phyloP scores from a whole-genome alignment of 1,140 invertebrate species.

The Atta texana region DNA sequence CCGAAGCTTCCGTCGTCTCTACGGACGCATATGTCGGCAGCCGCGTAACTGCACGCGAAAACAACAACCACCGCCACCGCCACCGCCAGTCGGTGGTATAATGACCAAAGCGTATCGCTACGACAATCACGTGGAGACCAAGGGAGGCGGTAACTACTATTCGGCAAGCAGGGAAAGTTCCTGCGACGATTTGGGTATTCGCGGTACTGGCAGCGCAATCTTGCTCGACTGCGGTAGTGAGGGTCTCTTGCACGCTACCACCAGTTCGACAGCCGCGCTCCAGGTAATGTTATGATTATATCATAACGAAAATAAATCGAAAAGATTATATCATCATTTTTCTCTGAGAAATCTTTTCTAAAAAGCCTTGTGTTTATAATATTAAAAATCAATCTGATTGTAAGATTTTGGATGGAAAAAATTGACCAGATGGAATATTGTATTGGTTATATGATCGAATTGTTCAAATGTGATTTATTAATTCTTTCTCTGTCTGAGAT shows the following conservation, averaged over 20 bases:
- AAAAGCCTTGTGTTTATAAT: too few relatives aligned
- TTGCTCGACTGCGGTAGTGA: constrained; percentile 83
- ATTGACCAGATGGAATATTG: too few relatives aligned
- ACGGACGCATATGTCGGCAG: constrained; percentile 86
- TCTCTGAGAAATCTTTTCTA: not conserved
- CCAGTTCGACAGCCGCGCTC: constrained; percentile 80
- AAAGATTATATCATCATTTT: not conserved
- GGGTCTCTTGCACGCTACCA: constrained; percentile 81
- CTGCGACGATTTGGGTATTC: constrained; percentile 81
- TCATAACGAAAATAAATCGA: too few relatives aligned
- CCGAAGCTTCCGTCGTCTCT: constrained; percentile 87
- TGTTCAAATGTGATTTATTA: too few relatives aligned
- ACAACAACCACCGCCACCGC: constrained; percentile 79
- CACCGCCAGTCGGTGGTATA: constrained; percentile 75
- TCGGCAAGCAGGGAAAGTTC: constrained; percentile 82
- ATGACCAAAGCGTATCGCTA: constrained; percentile 81
- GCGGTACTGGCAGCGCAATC: constrained; percentile 81
- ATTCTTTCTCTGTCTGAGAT: too few relatives aligned
- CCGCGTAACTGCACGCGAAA: constrained; percentile 78
- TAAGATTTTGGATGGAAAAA: too few relatives aligned
- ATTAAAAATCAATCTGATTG: too few relatives aligned
- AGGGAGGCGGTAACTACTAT: constrained; percentile 78
- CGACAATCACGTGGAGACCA: constrained; percentile 84
- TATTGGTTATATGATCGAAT: too few relatives aligned
- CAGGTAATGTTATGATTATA: constrained; percentile 73